These are phyloP conservation scores for Sebastes nivosus DNA, from an alignment of 2,797 vertebrate genomes.

Conservation along the genomic window DNA sequence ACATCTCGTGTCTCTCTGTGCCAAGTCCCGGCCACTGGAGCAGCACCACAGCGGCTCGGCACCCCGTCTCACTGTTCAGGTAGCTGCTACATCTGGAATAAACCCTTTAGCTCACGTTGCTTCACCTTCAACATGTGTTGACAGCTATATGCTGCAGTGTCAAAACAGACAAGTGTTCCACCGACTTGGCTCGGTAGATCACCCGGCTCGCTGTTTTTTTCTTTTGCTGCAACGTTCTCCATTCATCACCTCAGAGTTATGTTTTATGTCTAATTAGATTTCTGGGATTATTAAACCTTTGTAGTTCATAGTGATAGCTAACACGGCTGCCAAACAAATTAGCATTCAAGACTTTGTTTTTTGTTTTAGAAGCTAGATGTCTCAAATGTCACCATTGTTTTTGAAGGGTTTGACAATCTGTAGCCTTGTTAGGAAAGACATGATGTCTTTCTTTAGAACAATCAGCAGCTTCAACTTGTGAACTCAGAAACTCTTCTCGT, in stretches of 20 bases:
- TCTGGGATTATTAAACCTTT: slow-evolving; percentile 12
- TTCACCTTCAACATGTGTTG: background rate
- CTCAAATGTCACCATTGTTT: slow-evolving; percentile 3
- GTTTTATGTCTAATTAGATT: background rate
- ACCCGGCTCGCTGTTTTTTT: background rate
- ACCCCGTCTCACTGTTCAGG: background rate
- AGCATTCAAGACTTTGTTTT: slow-evolving; percentile 15
- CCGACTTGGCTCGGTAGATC: background rate
- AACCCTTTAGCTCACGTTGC: background rate
- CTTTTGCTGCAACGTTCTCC: background rate
- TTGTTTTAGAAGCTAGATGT: slow-evolving; percentile 14
- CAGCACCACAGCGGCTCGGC: slow-evolving; percentile 9
- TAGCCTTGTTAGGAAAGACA: slow-evolving; percentile 1
- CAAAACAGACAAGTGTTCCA: background rate
- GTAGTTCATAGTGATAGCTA: slow-evolving; percentile 15
- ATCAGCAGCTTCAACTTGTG: slow-evolving; percentile 53
- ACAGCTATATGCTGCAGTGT: slow-evolving; percentile 2
- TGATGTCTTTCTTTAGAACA: background rate
- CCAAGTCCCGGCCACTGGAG: slow-evolving; percentile 65
- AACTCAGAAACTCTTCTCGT: slow-evolving; percentile 12
- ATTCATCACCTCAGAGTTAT: background rate
- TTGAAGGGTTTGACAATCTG: slow-evolving; percentile 36
- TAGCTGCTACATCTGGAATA: background rate
- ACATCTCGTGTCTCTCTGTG: slow-evolving; percentile 43
- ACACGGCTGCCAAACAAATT: slow-evolving; percentile 35